Base-by-base conservation (phyloP, 2,797 vertebrate genomes). In the Tokudaia muenninki region DNA sequence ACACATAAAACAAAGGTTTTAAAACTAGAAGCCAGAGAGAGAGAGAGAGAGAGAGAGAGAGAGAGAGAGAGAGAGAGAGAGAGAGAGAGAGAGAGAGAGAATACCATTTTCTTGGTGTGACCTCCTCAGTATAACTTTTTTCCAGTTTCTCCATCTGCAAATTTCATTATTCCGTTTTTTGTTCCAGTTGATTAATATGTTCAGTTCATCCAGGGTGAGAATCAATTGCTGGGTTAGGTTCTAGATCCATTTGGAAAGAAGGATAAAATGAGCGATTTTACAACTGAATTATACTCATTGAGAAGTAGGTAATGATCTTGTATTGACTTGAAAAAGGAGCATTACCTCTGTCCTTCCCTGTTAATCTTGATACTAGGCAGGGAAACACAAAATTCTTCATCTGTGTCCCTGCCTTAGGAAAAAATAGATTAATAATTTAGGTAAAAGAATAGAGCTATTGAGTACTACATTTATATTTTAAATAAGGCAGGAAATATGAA, bases 401-500 rank as follows among this genome's bases (percentile, higher is more conserved):
- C 57, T 52, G 24, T 94, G 3, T 50, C 12, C 37, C 3, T 88
- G 29, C 34, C 12, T 65, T 93, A 83, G 34, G 29, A 87, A 96
- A 77, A 91, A 52, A 26, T 24, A 1, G 61, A 34, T 80, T 81
- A 24, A 72, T n/a, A 92, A 72, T 83, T n/a, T 81, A 12, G 31
- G 21, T 65, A 44, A 94, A 95, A 80, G 44, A n/a, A 81, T 8
- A 81, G 16, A 87, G 34, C 1, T 63, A 78, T 77, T 74, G 65
- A 0, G 55, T 67, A 22, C 6, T 50, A 75, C 1, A 92, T 59
- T 90, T 92, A 67, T 80, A 91, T 14, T 59, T 92, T 80, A 92
- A 95, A 50, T 70, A 90, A 88, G 78, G 12, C 12, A 91, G 12
- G 21, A 75, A 89, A 78, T n/a, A 87, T 0, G 24, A 90, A 94